Conservation (phyloP, 2,113 vertebrate genomes). For the Chitala chitala region DNA sequence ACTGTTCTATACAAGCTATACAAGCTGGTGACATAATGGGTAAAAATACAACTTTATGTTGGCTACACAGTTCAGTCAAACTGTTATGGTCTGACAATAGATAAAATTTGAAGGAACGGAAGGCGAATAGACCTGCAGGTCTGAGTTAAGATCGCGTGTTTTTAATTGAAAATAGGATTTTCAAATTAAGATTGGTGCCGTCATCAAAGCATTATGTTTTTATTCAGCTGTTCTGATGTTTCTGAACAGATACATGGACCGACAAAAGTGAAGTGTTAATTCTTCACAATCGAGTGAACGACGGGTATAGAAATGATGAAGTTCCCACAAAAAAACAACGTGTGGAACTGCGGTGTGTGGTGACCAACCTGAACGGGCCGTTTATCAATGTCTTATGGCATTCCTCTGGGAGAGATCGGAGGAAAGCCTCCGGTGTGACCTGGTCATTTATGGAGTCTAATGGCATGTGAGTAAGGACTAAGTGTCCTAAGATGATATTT, state of each 20-base stretch:
- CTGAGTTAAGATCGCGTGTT: too few relatives aligned
- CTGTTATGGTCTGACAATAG: too few relatives aligned
- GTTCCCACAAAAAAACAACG: neutral
- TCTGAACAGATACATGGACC: slow-evolving; percentile 12
- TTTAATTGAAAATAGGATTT: too few relatives aligned
- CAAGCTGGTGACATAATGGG: too few relatives aligned
- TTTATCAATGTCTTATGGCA: neutral
- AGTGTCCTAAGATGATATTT: neutral
- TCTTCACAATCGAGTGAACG: neutral
- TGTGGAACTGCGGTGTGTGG: neutral
- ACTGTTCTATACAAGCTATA: too few relatives aligned
- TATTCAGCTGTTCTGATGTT: neutral
- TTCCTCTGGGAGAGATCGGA: neutral
- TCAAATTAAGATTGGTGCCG: too few relatives aligned
- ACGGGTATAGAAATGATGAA: neutral
- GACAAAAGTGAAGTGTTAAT: neutral
- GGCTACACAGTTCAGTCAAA: too few relatives aligned
- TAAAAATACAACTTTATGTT: too few relatives aligned
- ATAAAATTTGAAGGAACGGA: too few relatives aligned
- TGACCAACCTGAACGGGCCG: neutral
- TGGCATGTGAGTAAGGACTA: slow-evolving; percentile 5
- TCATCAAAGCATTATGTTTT: neutral
- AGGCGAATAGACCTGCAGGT: too few relatives aligned
- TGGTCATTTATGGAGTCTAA: neutral
- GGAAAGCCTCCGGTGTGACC: neutral